Conservation (phyloP, 2,888 invertebrate species). For the Campoplex nolae region DNA sequence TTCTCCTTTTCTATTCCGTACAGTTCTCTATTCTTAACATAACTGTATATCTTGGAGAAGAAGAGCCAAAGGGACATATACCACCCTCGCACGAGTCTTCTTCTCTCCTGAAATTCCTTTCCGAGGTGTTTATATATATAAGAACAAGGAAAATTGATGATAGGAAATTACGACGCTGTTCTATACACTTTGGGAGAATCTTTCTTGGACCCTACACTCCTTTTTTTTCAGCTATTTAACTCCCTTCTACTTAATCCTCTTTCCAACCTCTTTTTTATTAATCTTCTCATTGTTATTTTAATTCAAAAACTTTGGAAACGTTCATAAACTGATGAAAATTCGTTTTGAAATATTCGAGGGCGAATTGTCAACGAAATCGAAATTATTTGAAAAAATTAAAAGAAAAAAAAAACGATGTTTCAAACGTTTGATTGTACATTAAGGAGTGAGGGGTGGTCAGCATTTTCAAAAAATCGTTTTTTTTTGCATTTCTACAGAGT, state of each 20-base stretch:
- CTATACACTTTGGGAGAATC: slow-evolving; percentile 27
- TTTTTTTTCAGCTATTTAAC: slow-evolving; percentile 26
- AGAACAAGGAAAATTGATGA: slow-evolving; percentile 71
- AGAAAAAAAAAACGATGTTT: not conserved
- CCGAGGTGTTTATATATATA: slow-evolving; percentile 62
- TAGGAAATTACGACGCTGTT: slow-evolving; percentile 66
- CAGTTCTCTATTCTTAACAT: slow-evolving; percentile 22
- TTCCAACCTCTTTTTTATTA: not conserved
- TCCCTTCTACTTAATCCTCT: not conserved
- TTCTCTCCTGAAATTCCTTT: slow-evolving; percentile 68
- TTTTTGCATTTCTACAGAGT: no score
- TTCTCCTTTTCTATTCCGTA: slow-evolving; percentile 38
- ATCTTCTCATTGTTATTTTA: not conserved
- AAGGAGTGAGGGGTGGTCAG: no score
- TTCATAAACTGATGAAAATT: not conserved
- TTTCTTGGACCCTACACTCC: slow-evolving; percentile 35
- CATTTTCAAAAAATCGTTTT: no score
- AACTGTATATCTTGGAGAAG: slow-evolving; percentile 44
- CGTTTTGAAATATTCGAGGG: not conserved
- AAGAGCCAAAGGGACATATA: slow-evolving; percentile 55
- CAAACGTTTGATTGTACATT: not conserved
- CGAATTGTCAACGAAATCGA: not conserved
- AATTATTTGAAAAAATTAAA: not conserved
- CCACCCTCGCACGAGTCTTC: slow-evolving; percentile 59
- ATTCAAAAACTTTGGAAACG: not conserved